A percentile compares a stretch with the other conserved stretches of the same genome.
These are phyloP conservation scores for Brachypteracias leptosomus DNA, from an alignment of 2,113 vertebrate species.

Conservation along the genomic window DNA sequence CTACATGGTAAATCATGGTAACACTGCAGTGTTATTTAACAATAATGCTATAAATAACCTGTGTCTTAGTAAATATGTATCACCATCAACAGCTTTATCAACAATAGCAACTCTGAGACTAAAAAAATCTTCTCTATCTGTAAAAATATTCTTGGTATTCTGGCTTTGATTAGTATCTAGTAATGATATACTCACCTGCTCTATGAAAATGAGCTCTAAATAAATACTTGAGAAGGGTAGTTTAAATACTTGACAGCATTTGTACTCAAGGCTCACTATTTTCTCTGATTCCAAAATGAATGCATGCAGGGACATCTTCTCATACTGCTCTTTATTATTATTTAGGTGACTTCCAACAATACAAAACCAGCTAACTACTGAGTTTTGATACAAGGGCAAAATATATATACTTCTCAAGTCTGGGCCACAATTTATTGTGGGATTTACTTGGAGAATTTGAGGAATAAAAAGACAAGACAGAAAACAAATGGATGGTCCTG, in stretches of 20 bases:
- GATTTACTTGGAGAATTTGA: background rate
- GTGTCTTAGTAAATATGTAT: slow-evolving; percentile 45
- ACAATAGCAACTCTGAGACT: background rate
- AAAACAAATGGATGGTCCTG: background rate
- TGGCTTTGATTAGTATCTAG: background rate
- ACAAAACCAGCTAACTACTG: background rate
- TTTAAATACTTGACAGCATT: slow-evolving; percentile 21
- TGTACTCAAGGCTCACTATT: background rate
- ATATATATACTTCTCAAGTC: background rate
- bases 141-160: slow-evolving; percentile 9
- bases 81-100: background rate
- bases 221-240: background rate
- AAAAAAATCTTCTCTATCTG: background rate
- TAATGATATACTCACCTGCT: background rate
- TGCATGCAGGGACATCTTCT: background rate
- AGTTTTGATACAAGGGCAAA: slow-evolving; percentile 31
- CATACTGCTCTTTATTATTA: background rate
- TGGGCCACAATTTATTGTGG: background rate
- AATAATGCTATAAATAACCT: slow-evolving; percentile 65
- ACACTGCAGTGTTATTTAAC: slow-evolving; percentile 37
- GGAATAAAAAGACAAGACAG: background rate
- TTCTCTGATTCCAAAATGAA: slow-evolving; percentile 24
- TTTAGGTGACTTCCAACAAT: slow-evolving; percentile 3
- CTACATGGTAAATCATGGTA: slow-evolving; percentile 59
- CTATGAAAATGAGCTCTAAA: slow-evolving; percentile 37